phyloP scores from a whole-genome alignment of 2,113 vertebrate species.

The Hemibagrus wyckioides region DNA sequence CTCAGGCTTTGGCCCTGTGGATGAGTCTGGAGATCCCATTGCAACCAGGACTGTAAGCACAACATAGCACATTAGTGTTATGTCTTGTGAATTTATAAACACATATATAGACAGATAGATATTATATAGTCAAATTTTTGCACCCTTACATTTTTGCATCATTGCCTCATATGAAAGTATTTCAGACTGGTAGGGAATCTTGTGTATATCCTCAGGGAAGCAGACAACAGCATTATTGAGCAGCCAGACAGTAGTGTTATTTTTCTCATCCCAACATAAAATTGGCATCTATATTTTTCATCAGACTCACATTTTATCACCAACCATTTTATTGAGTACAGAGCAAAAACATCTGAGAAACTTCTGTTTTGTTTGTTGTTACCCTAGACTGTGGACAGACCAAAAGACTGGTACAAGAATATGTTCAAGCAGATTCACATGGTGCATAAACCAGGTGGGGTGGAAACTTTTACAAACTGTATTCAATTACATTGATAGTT shows the following conservation, averaged over 20 bases:
- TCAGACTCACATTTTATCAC: neutral
- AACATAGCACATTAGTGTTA: neutral
- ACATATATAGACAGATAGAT: neutral
- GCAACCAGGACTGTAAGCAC: constrained; percentile 84
- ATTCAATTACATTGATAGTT: neutral
- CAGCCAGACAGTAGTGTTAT: constrained; percentile 24
- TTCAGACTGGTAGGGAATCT: neutral
- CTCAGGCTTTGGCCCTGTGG: constrained; percentile 82
- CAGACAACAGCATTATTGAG: constrained; percentile 43
- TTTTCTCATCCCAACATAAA: constrained; percentile 55
- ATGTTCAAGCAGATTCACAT: constrained; percentile 92
- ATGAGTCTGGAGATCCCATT: constrained; percentile 85
- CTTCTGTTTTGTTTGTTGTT: constrained; percentile 19
- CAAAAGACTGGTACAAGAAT: constrained; percentile 90
- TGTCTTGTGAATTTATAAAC: neutral
- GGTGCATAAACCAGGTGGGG: constrained; percentile 84
- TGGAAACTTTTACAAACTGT: neutral
- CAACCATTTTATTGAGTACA: neutral
- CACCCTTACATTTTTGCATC: neutral
- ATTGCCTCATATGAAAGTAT: neutral
- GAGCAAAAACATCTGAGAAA: neutral
- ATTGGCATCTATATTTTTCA: constrained; percentile 26
- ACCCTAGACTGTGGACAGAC: constrained; percentile 83
- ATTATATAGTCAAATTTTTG: neutral
- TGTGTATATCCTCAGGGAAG: constrained; percentile 42